phyloP scores from a whole-genome alignment of 2,888 invertebrate species.

The Drosophila kambysellisi region DNA sequence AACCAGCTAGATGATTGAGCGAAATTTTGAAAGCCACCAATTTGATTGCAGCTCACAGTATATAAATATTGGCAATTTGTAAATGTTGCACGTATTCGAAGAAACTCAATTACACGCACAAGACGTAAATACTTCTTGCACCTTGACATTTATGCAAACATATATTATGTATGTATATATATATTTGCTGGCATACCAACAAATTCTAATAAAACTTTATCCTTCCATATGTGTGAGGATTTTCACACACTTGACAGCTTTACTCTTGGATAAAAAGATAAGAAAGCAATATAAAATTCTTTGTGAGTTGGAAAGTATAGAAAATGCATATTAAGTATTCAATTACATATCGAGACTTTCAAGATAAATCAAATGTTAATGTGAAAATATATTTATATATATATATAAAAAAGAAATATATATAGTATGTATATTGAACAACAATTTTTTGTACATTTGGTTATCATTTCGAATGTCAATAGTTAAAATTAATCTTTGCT shows the following conservation, averaged over 20 bases:
- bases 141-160: constrained; percentile 30
- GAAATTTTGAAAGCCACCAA: constrained; percentile 19
- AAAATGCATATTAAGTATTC: background rate
- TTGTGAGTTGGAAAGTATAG: background rate
- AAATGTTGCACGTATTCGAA: constrained; percentile 60
- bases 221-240: constrained; percentile 10
- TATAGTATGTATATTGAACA: too few relatives aligned
- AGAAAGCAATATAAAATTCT: constrained; percentile 14
- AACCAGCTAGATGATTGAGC: background rate
- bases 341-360: background rate
- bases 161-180: background rate
- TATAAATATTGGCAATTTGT: constrained; percentile 29
- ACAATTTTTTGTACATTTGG: too few relatives aligned
- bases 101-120: constrained; percentile 67
- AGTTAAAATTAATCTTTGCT: background rate
- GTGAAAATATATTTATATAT: background rate
- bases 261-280: constrained; percentile 14
- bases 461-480: background rate
- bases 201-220: constrained; percentile 52
- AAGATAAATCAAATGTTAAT: background rate
- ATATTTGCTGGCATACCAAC: background rate
- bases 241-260: constrained; percentile 23
- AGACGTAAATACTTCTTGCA: constrained; percentile 44
- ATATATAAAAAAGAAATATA: too few relatives aligned
- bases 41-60: constrained; percentile 39